Evolutionary conservation across 1,140 invertebrate genomes (phyloP), one percentile per base, ranked within the genome.

Genomic region (Bombus consobrinus): DNA sequence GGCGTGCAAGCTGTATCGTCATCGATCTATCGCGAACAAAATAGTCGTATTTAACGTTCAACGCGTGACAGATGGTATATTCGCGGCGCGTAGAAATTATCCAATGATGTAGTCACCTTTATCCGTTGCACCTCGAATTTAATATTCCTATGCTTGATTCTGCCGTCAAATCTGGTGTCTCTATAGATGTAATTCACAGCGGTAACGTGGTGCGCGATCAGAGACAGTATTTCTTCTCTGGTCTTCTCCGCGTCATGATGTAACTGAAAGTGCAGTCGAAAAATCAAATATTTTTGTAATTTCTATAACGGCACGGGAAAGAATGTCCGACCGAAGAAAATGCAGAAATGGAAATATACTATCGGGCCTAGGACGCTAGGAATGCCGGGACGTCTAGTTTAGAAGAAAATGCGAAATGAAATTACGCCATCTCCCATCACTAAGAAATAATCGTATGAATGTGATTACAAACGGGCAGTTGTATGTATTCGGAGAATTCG

Each of bases 171-270:
- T 94, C 97, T 98, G 59, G 99, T 99, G 94, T 98, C 97, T 89
- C 98, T 96, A 95, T 99, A 99, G 94, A 99, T 99, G 93, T 98
- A 98, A 96, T 99, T 99, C 88, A 99, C 98, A 80, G 99, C 99
- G 91, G 99, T 99, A 72, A 99, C 99, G 94, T 99, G 99, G 95
- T 99, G 99, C 64, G 99, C 98, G 94, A 99, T 99, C 83, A 99
- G 96, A 1, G 98, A 99, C 81, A 99, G 96, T 93, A 99, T 99
- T 96, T 99, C 99, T 95, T 99, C 99, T 75, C 98, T 96, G 13
- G 98, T 99, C 95, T 98, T 99, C 93, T 97, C 97, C 90, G 95
- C 95, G 93, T 97, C 97, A 43, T 95, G 94, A 91, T 97, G 97
- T 95, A 97, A 92, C 89, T 96, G 89, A 92, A 92, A 91, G 88